These are phyloP conservation scores for Neofelis nebulosa DNA, from an alignment of 2,113 vertebrate species.

Conservation along the genomic window DNA sequence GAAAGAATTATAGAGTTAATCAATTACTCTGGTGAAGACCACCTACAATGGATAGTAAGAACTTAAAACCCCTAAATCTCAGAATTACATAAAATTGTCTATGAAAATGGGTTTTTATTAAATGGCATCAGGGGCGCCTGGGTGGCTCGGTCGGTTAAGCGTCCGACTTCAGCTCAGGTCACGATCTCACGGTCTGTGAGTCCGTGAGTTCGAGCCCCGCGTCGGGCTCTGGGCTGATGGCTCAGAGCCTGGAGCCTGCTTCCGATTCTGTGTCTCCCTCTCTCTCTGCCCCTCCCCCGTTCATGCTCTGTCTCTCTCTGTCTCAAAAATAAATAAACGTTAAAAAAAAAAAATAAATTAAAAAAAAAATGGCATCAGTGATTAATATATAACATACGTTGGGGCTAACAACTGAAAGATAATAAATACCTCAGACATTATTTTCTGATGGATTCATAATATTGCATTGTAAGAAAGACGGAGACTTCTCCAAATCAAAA, in stretches of 20 bases:
- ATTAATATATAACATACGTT: not conserved
- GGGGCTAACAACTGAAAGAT: not conserved
- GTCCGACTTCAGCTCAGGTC: too few species aligned
- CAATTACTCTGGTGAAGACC: slow-evolving; percentile 27
- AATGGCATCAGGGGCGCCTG: not conserved
- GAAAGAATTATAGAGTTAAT: not conserved
- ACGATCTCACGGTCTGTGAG: too few species aligned
- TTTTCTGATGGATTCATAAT: not conserved
- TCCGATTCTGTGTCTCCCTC: too few species aligned
- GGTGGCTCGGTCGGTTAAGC: too few species aligned
- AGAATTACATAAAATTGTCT: slow-evolving; percentile 19
- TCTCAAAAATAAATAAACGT: too few species aligned
- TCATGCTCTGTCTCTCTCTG: too few species aligned
- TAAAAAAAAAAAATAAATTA: too few species aligned
- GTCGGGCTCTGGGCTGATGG: too few species aligned
- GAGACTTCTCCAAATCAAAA: not conserved
- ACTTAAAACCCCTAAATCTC: slow-evolving; percentile 26
- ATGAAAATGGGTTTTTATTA: slow-evolving; percentile 48
- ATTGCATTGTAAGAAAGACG: not conserved
- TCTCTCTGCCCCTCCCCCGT: too few species aligned
- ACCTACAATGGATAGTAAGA: not conserved
- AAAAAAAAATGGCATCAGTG: not conserved
- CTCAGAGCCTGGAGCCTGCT: too few species aligned
- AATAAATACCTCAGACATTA: not conserved
- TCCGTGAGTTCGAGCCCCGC: too few species aligned